Percentiles rank a stretch among this genome's conserved stretches.
These are phyloP conservation scores for Trypoxylon attenuatum DNA, from an alignment of 2,888 invertebrate genomes.

Conservation along the genomic window DNA sequence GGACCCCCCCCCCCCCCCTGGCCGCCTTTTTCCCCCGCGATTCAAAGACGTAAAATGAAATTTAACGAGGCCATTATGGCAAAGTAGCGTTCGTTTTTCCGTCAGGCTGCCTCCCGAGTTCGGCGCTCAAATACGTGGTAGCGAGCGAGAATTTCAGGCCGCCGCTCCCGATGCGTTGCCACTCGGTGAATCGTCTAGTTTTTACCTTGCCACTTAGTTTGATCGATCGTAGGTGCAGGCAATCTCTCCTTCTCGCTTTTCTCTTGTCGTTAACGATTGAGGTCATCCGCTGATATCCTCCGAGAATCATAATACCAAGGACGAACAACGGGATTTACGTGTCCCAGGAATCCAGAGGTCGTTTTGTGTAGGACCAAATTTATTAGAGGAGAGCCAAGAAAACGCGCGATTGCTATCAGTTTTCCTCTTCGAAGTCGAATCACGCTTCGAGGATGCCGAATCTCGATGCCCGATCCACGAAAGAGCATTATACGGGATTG, in stretches of 20 bases:
- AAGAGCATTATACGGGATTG: constrained; percentile 30
- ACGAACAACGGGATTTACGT: not conserved
- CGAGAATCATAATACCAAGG: too few species aligned
- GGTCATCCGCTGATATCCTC: not conserved
- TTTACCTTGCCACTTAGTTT: not conserved
- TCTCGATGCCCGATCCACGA: constrained; percentile 39
- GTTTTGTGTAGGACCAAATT: constrained; percentile 39
- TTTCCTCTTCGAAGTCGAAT: constrained; percentile 40
- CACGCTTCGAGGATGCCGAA: constrained; percentile 30
- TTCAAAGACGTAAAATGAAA: constrained; percentile 3
- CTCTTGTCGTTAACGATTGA: not conserved
- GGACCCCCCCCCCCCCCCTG: too few species aligned
- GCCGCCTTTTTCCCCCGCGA: not conserved
- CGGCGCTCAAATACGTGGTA: constrained; percentile 1
- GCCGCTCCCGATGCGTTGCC: not conserved
- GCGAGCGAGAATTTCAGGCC: not conserved
- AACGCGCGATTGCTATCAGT: constrained; percentile 36
- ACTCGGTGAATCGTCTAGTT: not conserved
- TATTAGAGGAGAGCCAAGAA: constrained; percentile 38
- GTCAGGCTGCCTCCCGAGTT: not conserved
- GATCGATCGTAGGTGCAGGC: too few species aligned
- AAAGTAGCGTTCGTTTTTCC: not conserved
- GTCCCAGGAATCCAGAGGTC: constrained; percentile 4
- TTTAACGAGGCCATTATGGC: constrained; percentile 1
- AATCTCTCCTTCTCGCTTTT: not conserved